Evolutionary conservation across 2,113 vertebrate species (phyloP).

Genomic region (Psammodynastes pulverulentus): DNA sequence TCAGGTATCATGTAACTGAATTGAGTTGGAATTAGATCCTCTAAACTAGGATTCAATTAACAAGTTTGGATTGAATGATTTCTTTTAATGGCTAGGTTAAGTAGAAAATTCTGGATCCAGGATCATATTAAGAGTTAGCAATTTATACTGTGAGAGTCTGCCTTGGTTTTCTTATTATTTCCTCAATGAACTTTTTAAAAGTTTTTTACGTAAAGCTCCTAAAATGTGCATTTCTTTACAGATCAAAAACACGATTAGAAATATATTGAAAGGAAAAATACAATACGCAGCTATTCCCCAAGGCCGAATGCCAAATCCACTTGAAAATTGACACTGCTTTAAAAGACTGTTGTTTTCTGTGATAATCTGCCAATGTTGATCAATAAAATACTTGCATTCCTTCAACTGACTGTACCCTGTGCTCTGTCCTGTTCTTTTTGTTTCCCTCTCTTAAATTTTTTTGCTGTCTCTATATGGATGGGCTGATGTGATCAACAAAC

Average conservation of each 20-base stretch:
- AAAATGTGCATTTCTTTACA: not conserved
- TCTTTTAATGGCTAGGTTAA: not conserved
- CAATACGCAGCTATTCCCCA: not conserved
- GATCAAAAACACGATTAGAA: not conserved
- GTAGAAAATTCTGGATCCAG: not conserved
- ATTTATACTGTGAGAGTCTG: not conserved
- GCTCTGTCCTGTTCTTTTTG: slow-evolving; percentile 72
- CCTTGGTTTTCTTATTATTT: not conserved
- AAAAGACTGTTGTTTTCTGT: slow-evolving; percentile 45
- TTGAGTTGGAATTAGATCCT: not conserved
- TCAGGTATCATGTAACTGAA: not conserved
- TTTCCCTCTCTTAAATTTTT: slow-evolving; percentile 57
- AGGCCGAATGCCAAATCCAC: slow-evolving; percentile 21
- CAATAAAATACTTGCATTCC: slow-evolving; percentile 47
- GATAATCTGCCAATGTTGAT: slow-evolving; percentile 52
- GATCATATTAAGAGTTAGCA: not conserved
- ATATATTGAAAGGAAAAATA: not conserved
- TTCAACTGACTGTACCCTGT: slow-evolving; percentile 64
- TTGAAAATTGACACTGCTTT: not conserved
- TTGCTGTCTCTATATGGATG: slow-evolving; percentile 78
- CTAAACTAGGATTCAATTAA: not conserved
- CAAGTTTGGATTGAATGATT: not conserved
- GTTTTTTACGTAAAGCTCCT: not conserved
- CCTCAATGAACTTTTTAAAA: not conserved
- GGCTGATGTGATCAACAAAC: slow-evolving; percentile 80